Evolutionary conservation across 2,797 vertebrate species (phyloP).

Genomic region (Mycteria americana): DNA sequence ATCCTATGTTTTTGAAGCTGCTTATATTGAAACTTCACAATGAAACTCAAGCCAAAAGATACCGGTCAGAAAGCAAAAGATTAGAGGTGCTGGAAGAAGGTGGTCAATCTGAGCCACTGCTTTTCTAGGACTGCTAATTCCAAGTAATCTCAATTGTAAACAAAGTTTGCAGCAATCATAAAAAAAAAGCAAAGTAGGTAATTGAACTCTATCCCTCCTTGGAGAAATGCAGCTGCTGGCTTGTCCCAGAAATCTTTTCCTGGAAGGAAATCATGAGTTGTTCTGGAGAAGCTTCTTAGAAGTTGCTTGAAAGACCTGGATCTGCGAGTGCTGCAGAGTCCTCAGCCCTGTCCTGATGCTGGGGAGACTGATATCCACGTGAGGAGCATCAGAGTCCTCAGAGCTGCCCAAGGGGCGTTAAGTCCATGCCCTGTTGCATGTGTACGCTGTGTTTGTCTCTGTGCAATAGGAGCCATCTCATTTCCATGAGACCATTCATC

Average conservation of each 20-base stretch:
- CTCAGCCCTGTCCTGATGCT: background rate
- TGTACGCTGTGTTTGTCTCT: background rate
- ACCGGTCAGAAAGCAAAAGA: conserved; percentile 57
- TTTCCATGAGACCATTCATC: background rate
- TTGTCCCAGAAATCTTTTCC: background rate
- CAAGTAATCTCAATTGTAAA: conserved; percentile 57
- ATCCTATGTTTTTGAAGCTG: background rate
- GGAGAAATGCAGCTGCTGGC: background rate
- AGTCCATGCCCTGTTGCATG: background rate
- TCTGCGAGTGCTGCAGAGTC: background rate
- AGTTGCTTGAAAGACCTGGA: background rate
- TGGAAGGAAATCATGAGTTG: background rate
- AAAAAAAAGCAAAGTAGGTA: background rate
- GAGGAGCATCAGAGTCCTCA: background rate
- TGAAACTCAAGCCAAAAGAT: conserved; percentile 39
- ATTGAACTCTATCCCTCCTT: background rate
- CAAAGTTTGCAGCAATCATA: conserved; percentile 25
- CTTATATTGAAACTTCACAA: background rate
- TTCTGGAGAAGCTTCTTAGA: background rate
- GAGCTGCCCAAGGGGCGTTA: background rate
- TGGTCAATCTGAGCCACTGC: conserved; percentile 11
- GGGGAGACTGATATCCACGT: fast-evolving
- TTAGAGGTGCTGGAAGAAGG: conserved; percentile 43
- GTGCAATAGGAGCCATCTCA: background rate
- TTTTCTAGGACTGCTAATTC: conserved; percentile 53